Percentiles rank a stretch among this genome's conserved stretches.
phyloP scores from a whole-genome alignment of 2,888 invertebrate species.

The Oscheius sp. region DNA sequence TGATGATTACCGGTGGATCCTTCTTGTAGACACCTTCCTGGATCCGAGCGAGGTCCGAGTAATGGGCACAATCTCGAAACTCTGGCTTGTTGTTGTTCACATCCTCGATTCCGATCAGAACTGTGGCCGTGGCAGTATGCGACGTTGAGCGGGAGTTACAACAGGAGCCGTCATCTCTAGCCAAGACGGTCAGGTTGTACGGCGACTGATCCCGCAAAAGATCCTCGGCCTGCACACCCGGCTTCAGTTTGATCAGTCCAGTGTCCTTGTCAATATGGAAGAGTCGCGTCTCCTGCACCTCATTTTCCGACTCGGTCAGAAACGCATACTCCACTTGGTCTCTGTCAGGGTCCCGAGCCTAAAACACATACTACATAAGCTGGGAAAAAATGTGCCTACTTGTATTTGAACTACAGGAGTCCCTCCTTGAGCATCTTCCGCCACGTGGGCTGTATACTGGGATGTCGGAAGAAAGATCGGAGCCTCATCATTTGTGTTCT shows the following conservation, averaged over 20 bases:
- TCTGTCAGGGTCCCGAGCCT: conserved; percentile 67
- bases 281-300: conserved; percentile 51
- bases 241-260: conserved; percentile 72
- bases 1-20: conserved; percentile 81
- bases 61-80: conserved; percentile 83
- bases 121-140: conserved; percentile 62
- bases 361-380: conserved; percentile 12
- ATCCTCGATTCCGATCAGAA: conserved; percentile 74
- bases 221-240: conserved; percentile 70
- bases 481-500: conserved; percentile 76
- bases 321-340: conserved; percentile 68
- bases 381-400: conserved; percentile 37
- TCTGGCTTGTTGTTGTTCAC: conserved; percentile 76
- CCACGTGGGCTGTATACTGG: conserved; percentile 68
- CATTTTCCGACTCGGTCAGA: conserved; percentile 49
- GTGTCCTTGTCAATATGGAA: conserved; percentile 72
- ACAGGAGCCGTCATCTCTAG: conserved; percentile 96
- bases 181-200: conserved; percentile 87
- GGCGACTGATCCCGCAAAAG: conserved; percentile 60
- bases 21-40: conserved; percentile 83
- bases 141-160: conserved; percentile 77
- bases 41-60: conserved; percentile 81
- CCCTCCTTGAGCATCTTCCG: conserved; percentile 72
- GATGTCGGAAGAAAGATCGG: conserved; percentile 69
- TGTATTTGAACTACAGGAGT: conserved; percentile 70